A percentile compares a stretch with the other conserved stretches of the same genome.
These are phyloP conservation scores for Malurus elegans DNA, from an alignment of 2,113 vertebrate genomes.

Conservation along the genomic window DNA sequence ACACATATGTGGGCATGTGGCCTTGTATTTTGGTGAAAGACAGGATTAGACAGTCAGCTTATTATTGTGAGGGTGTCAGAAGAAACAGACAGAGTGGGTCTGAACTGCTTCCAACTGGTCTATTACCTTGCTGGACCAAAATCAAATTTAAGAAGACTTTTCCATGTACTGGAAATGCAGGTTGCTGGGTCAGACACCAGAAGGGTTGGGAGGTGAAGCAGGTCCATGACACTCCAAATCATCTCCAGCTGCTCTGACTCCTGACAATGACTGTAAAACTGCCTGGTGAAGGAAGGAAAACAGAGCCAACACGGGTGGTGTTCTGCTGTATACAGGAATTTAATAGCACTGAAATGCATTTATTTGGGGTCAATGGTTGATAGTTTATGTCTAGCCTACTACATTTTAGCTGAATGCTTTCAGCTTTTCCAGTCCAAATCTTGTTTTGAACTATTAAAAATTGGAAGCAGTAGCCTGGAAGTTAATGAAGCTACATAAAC, in stretches of 20 bases:
- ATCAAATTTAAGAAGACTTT: neutral
- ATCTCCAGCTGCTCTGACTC: neutral
- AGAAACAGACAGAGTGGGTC: neutral
- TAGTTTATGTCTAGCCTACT: neutral
- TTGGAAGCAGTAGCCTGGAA: neutral
- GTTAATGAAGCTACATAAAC: neutral
- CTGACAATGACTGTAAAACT: fast-evolving
- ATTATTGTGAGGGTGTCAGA: neutral
- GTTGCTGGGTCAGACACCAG: neutral
- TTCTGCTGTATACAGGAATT: neutral
- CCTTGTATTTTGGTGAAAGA: neutral
- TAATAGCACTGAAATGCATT: neutral
- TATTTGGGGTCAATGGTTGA: neutral
- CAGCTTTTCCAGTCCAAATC: neutral
- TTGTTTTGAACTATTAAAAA: neutral
- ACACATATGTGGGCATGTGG: neutral
- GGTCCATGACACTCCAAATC: neutral
- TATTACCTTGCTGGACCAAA: neutral
- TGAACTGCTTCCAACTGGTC: neutral
- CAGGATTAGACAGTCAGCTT: neutral
- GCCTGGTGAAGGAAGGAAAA: neutral
- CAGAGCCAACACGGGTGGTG: fast-evolving
- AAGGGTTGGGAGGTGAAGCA: neutral
- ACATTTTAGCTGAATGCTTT: neutral
- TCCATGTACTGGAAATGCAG: neutral